Evolutionary conservation across 2,797 vertebrate genomes (phyloP).

Genomic region (Eulemur coronatus): DNA sequence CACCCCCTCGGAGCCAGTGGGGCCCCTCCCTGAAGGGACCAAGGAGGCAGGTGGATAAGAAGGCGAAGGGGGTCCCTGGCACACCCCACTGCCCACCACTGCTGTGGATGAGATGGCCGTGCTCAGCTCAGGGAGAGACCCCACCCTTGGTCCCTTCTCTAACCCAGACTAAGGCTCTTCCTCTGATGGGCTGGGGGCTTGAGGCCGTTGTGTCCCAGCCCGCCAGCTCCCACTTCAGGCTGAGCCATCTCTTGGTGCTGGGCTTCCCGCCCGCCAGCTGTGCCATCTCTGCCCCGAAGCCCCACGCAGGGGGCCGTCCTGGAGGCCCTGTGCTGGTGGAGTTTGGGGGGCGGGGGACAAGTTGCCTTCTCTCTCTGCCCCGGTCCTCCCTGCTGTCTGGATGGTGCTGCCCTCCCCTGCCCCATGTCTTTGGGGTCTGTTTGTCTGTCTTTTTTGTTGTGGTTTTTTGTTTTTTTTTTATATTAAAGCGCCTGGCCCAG

Average conservation of each 20-base stretch:
- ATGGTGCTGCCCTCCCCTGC: conserved; percentile 73
- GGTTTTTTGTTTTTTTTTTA: neutral
- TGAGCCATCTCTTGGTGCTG: conserved; percentile 74
- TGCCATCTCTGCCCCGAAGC: conserved; percentile 55
- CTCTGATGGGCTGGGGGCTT: neutral
- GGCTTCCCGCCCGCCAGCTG: conserved; percentile 63
- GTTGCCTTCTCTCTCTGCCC: conserved; percentile 68
- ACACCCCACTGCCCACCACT: neutral
- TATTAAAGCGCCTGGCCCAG: conserved; percentile 42
- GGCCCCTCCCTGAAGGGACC: conserved; percentile 25
- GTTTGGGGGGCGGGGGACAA: conserved; percentile 3
- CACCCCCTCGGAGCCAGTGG: neutral
- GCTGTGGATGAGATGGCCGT: conserved; percentile 46
- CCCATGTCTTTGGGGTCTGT: conserved; percentile 59
- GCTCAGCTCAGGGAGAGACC: conserved; percentile 76
- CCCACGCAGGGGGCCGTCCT: neutral
- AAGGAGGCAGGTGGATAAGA: conserved; percentile 21
- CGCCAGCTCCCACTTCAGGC: conserved; percentile 26
- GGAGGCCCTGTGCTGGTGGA: neutral
- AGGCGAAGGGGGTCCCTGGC: conserved; percentile 15
- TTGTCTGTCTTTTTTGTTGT: conserved; percentile 46
- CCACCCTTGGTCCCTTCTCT: conserved; percentile 38
- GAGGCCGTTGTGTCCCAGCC: neutral
- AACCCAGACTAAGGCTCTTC: conserved; percentile 60
- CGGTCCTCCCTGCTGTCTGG: conserved; percentile 65